These are phyloP conservation scores for Stenichneumon culpator DNA, from an alignment of 2,888 invertebrate genomes.

Conservation along the genomic window DNA sequence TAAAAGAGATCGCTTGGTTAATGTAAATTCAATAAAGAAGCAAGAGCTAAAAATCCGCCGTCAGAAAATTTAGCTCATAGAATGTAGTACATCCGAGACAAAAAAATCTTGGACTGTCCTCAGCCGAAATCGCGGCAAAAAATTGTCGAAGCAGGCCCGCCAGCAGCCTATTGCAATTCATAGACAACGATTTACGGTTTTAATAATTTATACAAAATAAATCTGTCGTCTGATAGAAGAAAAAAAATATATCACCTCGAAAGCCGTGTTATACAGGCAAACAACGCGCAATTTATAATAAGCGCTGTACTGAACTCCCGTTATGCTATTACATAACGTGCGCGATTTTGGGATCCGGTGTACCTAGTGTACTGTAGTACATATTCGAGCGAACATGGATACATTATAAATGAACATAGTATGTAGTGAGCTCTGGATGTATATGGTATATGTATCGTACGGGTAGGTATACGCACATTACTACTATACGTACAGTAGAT, in stretches of 20 bases:
- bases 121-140: too few species aligned
- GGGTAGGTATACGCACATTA: conserved; percentile 2
- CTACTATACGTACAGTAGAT: conserved; percentile 19
- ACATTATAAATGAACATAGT: conserved; percentile 68
- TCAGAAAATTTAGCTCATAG: too few species aligned
- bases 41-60: too few species aligned
- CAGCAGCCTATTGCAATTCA: too few species aligned
- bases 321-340: conserved; percentile 1
- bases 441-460: conserved; percentile 25
- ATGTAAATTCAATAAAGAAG: too few species aligned
- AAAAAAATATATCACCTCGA: neutral
- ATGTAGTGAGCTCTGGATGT: conserved; percentile 4
- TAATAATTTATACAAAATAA: neutral
- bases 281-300: conserved; percentile 18
- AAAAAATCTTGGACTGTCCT: too few species aligned
- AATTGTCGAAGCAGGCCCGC: too few species aligned
- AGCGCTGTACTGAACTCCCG: conserved; percentile 1
- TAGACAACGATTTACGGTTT: neutral
- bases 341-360: conserved; percentile 27
- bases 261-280: neutral
- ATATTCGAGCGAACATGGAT: conserved; percentile 60
- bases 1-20: too few species aligned
- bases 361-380: conserved; percentile 29
- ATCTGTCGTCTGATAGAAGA: neutral
- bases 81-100: too few species aligned